phyloP scores from a whole-genome alignment of 2,113 vertebrate species.

The Ictalurus punctatus region DNA sequence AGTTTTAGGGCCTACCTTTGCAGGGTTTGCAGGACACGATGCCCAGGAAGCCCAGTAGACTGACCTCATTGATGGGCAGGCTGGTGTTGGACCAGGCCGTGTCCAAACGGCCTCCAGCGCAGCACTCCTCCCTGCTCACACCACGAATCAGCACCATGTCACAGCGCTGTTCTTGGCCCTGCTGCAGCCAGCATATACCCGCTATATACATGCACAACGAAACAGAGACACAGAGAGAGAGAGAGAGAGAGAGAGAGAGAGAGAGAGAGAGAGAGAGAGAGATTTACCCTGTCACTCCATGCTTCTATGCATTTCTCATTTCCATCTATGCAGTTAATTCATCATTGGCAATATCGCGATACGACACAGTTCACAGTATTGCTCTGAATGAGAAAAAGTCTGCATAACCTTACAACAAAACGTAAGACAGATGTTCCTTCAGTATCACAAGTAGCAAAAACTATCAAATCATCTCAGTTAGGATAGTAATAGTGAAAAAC shows the following conservation, averaged over 20 bases:
- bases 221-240: not conserved
- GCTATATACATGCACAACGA: conserved; percentile 67
- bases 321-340: not conserved
- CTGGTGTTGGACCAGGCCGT: conserved; percentile 93
- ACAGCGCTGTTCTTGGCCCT: conserved; percentile 84
- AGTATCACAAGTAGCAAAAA: not conserved
- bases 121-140: conserved; percentile 89
- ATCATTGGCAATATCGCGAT: not conserved
- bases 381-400: not conserved
- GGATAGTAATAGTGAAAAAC: not conserved
- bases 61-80: conserved; percentile 90
- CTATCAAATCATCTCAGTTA: not conserved
- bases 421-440: not conserved
- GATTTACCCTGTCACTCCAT: not conserved
- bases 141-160: conserved; percentile 88
- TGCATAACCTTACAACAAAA: not conserved
- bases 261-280: not conserved
- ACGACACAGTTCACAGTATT: not conserved
- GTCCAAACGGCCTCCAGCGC: conserved; percentile 81
- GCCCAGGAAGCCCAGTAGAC: conserved; percentile 89
- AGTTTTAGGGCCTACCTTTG: conserved; percentile 79
- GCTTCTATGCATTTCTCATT: not conserved
- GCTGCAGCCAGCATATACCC: conserved; percentile 95
- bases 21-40: conserved; percentile 91
- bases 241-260: not conserved